These are phyloP conservation scores for Spinus pinus DNA, from an alignment of 2,797 vertebrate species.

Conservation along the genomic window DNA sequence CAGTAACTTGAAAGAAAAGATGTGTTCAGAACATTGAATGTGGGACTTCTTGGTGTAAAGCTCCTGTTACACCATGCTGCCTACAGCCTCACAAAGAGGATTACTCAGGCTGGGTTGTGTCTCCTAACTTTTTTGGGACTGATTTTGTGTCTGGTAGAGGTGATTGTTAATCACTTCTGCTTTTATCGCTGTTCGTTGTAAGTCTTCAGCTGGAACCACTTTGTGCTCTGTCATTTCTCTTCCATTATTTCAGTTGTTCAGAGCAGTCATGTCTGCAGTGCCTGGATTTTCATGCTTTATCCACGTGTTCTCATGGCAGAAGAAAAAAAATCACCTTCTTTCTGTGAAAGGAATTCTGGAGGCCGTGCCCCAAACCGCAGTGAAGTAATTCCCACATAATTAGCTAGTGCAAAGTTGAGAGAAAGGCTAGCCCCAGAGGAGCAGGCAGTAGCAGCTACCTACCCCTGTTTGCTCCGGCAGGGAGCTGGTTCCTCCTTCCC, in stretches of 20 bases:
- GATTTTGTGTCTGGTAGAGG: background rate
- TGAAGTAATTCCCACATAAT: background rate
- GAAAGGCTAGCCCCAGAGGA: background rate
- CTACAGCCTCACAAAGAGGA: conserved; percentile 15
- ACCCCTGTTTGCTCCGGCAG: background rate
- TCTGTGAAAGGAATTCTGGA: background rate
- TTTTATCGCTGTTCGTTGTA: background rate
- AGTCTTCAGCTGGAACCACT: background rate
- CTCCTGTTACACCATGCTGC: background rate
- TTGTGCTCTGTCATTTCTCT: background rate
- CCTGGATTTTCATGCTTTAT: background rate
- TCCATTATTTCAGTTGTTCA: background rate
- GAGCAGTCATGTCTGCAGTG: background rate
- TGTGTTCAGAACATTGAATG: background rate
- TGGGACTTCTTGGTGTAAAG: background rate
- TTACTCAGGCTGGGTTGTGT: background rate
- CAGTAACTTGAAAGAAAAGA: conserved; percentile 22
- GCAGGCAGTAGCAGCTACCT: background rate
- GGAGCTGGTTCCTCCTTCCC: background rate
- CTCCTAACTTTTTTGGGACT: background rate
- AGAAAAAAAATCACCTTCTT: background rate
- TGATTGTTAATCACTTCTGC: background rate
- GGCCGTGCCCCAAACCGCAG: background rate
- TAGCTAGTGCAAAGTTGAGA: background rate
- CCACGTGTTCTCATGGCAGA: background rate